phyloP scores from a whole-genome alignment of 2,888 invertebrate genomes.

The Bombyx huttoni region DNA sequence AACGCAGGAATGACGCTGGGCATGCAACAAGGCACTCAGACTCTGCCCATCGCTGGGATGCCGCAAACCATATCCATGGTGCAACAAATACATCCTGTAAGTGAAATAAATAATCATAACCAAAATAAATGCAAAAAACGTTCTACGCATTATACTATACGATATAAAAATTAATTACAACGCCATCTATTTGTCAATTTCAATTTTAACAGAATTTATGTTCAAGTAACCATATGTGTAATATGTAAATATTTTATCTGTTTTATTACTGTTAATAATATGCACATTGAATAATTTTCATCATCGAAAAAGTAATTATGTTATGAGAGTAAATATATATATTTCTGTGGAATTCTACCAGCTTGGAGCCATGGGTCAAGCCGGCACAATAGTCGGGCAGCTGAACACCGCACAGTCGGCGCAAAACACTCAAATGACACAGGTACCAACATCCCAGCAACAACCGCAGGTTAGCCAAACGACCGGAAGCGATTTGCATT shows the following conservation, averaged over 20 bases:
- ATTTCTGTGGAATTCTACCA: conserved; percentile 14
- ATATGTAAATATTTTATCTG: too few species aligned
- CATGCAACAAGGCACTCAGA: conserved; percentile 69
- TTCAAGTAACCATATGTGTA: too few species aligned
- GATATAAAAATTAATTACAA: too few species aligned
- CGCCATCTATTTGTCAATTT: too few species aligned
- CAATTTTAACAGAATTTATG: too few species aligned
- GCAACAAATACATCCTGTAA: conserved; percentile 74
- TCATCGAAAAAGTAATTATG: too few species aligned
- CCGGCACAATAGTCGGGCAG: conserved; percentile 52
- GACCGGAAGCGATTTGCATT: too few species aligned
- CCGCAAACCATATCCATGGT: conserved; percentile 74
- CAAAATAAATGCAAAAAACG: too few species aligned
- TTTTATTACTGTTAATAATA: too few species aligned
- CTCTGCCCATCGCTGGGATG: conserved; percentile 58
- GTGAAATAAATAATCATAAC: conserved; percentile 8
- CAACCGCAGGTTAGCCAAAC: conserved; percentile 31
- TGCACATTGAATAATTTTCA: too few species aligned
- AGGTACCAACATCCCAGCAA: conserved; percentile 41
- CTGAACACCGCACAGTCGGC: conserved; percentile 27
- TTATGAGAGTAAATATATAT: too few species aligned
- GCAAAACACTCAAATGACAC: conserved; percentile 26
- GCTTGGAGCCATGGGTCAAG: conserved; percentile 64
- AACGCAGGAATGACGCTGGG: conserved; percentile 72
- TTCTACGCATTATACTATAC: too few species aligned